A percentile compares a stretch with the other conserved stretches of the same genome.
phyloP scores from a whole-genome alignment of 2,888 invertebrate genomes.

The Hydropsyche betteni region DNA sequence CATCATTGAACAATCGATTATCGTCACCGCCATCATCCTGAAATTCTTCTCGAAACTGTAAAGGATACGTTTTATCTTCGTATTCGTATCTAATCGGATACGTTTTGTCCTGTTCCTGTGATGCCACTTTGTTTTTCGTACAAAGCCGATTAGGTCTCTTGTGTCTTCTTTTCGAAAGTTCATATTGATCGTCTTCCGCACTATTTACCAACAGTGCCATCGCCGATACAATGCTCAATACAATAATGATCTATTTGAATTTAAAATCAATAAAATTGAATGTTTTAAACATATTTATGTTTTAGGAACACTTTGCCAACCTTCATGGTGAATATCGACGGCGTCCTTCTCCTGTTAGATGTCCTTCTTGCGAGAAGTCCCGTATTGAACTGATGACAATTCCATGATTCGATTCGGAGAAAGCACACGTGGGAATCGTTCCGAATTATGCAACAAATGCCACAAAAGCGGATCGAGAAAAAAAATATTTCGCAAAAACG shows the following conservation, averaged over 20 bases:
- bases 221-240: not conserved
- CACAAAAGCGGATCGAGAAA: not conserved
- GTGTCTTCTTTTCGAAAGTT: not conserved
- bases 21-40: not conserved
- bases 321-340: too few relatives aligned
- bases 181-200: conserved; percentile 2
- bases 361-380: not conserved
- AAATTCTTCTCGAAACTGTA: not conserved
- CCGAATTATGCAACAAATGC: not conserved
- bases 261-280: not conserved
- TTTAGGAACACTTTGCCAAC: too few relatives aligned
- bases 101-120: not conserved
- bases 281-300: too few relatives aligned
- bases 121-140: not conserved
- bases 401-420: not conserved
- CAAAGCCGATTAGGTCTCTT: not conserved
- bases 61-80: conserved; percentile 11
- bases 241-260: not conserved
- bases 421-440: conserved; percentile 3
- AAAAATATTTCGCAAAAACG: too few relatives aligned
- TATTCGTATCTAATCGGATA: not conserved
- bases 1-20: not conserved
- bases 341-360: not conserved
- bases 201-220: not conserved
- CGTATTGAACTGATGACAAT: not conserved